Conservation (phyloP, 1,140 invertebrate genomes). For the Pseudomyrmex flavicornis region DNA sequence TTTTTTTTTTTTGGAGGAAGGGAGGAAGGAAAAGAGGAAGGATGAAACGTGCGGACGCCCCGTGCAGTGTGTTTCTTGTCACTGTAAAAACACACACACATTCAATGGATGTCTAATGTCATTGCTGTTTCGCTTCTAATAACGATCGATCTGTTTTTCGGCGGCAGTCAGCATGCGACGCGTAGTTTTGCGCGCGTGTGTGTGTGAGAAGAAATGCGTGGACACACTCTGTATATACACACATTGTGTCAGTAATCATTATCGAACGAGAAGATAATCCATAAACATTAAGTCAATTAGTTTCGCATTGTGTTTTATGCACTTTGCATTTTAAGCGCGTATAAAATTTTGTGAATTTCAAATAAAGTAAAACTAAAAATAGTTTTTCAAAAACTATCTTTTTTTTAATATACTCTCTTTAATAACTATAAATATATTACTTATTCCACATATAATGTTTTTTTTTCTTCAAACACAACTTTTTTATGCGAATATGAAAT, state of each 20-base stretch:
- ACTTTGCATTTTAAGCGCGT: background rate
- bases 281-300: background rate
- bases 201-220: slow-evolving; percentile 40
- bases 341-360: background rate
- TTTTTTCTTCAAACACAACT: too few species aligned
- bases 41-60: slow-evolving; percentile 72
- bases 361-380: background rate
- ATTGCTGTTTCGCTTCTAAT: slow-evolving; percentile 11
- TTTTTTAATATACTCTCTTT: too few species aligned
- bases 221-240: slow-evolving; percentile 13
- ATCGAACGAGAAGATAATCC: slow-evolving; percentile 13
- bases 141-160: slow-evolving; percentile 28
- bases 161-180: slow-evolving; percentile 74
- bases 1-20: slow-evolving; percentile 56
- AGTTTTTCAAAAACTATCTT: too few species aligned
- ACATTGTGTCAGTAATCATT: slow-evolving; percentile 1
- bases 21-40: too few species aligned
- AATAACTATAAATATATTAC: too few species aligned
- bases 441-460: too few species aligned
- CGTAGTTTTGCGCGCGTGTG: slow-evolving; percentile 57
- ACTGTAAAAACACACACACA: slow-evolving; percentile 66
- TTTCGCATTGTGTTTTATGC: background rate
- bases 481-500: background rate
- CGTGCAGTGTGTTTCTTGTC: slow-evolving; percentile 69
- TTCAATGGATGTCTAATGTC: slow-evolving; percentile 61